Conservation (phyloP, 2,888 invertebrate species). For the Deroplatys truncata region DNA sequence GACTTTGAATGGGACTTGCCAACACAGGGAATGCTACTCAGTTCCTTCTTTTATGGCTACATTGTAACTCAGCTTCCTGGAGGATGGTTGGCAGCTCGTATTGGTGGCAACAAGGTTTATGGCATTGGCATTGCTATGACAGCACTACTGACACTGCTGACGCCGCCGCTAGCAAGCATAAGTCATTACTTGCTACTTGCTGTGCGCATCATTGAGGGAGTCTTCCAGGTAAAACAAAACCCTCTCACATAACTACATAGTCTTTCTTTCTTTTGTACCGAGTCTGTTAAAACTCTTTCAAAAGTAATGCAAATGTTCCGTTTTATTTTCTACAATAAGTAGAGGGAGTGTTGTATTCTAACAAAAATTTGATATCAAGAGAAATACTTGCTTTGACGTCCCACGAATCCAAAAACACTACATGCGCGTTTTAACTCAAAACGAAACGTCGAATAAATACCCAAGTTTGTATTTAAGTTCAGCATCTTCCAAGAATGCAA, state of each 20-base stretch:
- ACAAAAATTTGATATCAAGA: too few relatives aligned
- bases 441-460: too few relatives aligned
- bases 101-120: conserved; percentile 73
- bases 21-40: conserved; percentile 72
- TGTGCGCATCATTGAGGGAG: conserved; percentile 70
- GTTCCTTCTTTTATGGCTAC: conserved; percentile 89
- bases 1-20: conserved; percentile 79
- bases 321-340: too few relatives aligned
- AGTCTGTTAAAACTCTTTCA: too few relatives aligned
- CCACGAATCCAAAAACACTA: too few relatives aligned
- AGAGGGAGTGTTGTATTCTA: too few relatives aligned
- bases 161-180: conserved; percentile 71
- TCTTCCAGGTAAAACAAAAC: conserved; percentile 63
- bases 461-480: too few relatives aligned
- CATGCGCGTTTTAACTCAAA: too few relatives aligned
- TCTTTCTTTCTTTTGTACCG: background rate
- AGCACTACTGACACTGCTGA: conserved; percentile 73
- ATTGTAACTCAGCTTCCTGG: conserved; percentile 75
- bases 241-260: too few relatives aligned
- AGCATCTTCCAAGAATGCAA: too few relatives aligned
- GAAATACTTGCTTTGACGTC: too few relatives aligned
- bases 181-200: conserved; percentile 65
- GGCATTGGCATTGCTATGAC: conserved; percentile 75
- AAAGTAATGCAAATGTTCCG: too few relatives aligned
- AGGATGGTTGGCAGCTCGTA: conserved; percentile 75